Base-by-base conservation (phyloP, 2,113 vertebrate species). In the Rhagologus leucostigma region DNA sequence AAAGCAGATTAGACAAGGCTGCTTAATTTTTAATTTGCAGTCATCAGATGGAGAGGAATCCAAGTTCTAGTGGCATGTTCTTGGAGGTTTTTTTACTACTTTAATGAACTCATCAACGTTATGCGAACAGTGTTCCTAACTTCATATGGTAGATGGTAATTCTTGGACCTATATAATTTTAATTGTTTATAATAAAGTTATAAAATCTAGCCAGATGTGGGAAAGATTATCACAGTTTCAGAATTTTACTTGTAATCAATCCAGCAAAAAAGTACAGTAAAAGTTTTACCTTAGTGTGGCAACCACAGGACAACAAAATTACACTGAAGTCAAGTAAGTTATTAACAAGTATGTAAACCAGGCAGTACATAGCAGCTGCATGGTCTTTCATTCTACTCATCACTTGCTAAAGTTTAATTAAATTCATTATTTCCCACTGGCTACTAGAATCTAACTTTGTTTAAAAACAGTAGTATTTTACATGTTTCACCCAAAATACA, bases 11-110 rank as follows among this genome's bases (percentile, higher is more conserved):
- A 90, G 73, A 87, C 42, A 81, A 92, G 62, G 62, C 49, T 91
- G 80, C 41, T 76, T 75, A 71, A 87, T 90, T 94, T 92, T 77
- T 78, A 73, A 89, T 93, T 93, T 80, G 39, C 63, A 79, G n/a
- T 83, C 94, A 93, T 91, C 84, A 95, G 37, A 10, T 75, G 37
- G 73, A 84, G 68, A 79, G 0, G 2, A 64, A 53, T 71, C 56
- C 76, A 94, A 90, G 60, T 50, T 90, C 44, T 75, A 53, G 41
- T 46, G 29, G 74, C 69, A 84, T 37, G 59, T 60, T 90, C 69
- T 71, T 89, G 60, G 76, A 4, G 0, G 0, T 9, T 77, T 92
- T 92, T 92, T 94, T 50, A 78, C 26, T 39, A 37, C 49, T 89
- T 78, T 35, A 87, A 85, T 76, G 81, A 14, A 49, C 23, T 94